phyloP scores from a whole-genome alignment of 2,888 invertebrate species.

The Acronicta alni region DNA sequence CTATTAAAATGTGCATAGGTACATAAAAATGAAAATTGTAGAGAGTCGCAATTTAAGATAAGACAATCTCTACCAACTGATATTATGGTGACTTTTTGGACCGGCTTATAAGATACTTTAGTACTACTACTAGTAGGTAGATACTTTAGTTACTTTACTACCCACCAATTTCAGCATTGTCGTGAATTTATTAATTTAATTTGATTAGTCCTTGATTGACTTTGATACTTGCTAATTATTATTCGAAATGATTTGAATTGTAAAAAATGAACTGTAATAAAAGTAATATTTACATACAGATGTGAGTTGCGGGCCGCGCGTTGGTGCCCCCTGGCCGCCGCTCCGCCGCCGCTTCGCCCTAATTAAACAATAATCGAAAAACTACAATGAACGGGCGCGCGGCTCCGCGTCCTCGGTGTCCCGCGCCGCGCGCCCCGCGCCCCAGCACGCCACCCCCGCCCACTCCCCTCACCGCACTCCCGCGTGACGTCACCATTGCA shows the following conservation, averaged over 20 bases:
- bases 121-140: too few relatives aligned
- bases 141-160: too few relatives aligned
- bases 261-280: conserved; percentile 16
- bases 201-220: background rate
- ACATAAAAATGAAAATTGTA: too few relatives aligned
- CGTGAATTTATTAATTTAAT: too few relatives aligned
- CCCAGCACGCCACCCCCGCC: conserved; percentile 50
- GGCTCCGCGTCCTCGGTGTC: conserved; percentile 82
- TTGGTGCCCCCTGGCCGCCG: conserved; percentile 82
- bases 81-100: too few relatives aligned
- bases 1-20: too few relatives aligned
- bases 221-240: background rate
- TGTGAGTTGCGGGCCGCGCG: conserved; percentile 72
- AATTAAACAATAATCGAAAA: conserved; percentile 90
- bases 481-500: conserved; percentile 85
- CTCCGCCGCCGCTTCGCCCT: conserved; percentile 89
- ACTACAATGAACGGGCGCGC: conserved; percentile 89
- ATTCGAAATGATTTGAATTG: background rate
- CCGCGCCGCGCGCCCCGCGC: conserved; percentile 65
- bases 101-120: too few relatives aligned
- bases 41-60: too few relatives aligned
- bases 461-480: conserved; percentile 56
- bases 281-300: conserved; percentile 42
- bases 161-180: too few relatives aligned
- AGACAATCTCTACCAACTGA: too few relatives aligned